phyloP scores from a whole-genome alignment of 2,113 vertebrate species.

The Perognathus longimembris region DNA sequence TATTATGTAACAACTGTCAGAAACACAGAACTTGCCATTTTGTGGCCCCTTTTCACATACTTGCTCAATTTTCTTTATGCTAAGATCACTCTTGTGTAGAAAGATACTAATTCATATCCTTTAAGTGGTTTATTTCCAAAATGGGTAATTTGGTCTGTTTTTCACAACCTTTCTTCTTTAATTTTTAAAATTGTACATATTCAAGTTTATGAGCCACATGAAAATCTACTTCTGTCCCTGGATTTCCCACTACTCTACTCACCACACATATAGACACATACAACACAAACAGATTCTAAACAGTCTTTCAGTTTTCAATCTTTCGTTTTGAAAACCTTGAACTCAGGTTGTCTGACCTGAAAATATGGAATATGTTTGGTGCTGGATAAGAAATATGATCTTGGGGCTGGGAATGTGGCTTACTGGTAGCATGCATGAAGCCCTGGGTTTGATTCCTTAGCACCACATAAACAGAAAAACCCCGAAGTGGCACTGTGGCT shows the following conservation, averaged over 20 bases:
- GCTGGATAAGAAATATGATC: not conserved
- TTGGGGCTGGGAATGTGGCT: too few species aligned
- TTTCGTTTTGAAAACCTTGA: not conserved
- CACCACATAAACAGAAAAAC: too few species aligned
- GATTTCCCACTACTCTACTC: not conserved
- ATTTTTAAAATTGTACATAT: not conserved
- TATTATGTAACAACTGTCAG: not conserved
- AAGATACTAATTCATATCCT: not conserved
- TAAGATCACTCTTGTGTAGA: not conserved
- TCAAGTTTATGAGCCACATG: not conserved
- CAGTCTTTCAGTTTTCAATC: not conserved
- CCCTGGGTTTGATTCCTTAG: too few species aligned
- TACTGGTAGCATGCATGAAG: too few species aligned
- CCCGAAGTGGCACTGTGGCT: too few species aligned
- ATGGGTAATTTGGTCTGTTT: not conserved
- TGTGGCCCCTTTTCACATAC: not conserved
- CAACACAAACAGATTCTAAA: not conserved
- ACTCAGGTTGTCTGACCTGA: conserved; percentile 9
- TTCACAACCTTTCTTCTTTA: not conserved
- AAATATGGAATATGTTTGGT: not conserved
- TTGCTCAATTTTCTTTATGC: not conserved
- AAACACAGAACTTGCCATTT: not conserved
- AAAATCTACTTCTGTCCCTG: not conserved
- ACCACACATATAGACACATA: not conserved
- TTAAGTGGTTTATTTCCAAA: not conserved